Base-by-base conservation (phyloP, 2,797 vertebrate species). In the Macroramphosus scolopax region DNA sequence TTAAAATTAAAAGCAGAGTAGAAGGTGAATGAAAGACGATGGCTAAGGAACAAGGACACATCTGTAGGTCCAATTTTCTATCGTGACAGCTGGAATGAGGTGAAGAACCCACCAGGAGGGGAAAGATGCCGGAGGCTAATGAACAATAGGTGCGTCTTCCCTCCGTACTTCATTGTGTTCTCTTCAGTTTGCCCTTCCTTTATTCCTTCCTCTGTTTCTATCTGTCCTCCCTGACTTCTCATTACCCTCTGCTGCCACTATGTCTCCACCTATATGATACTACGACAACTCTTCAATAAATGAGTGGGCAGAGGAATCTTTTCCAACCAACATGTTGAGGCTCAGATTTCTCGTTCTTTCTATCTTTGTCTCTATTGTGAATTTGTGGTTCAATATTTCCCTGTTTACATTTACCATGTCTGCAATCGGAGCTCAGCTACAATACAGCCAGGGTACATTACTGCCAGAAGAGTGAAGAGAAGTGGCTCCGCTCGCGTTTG, bases 31-130 rank as follows among this genome's bases (percentile, higher is more conserved):
- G 18, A 17, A 59, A 40, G 39, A 31, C 44, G 29, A 18, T 10
- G 30, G 25, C n/a, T 2, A 17, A 49, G 40, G 15, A 39, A 22
- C 20, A 22, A 22, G 70, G 67, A 71, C 77, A 68, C 65, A 63
- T 75, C 65, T 76, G 64, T 44, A 40, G 51, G 67, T 68, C 63
- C 76, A 80, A 73, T 81, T 77, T 82, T 78, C 61, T 56, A 1
- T 63, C 3, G 18, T 77, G 80, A 82, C 81, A 82, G 68, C 50
- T 43, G 49, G 60, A 77, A 82, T 72, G 58, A 80, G 67, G 73
- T 58, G 67, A 76, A 77, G 65, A 75, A 78, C 75, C 69, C 66
- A 68, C 63, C 69, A 41, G 62, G 57, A 78, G 61, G 35, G 26
- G 31, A 55, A 61, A 50, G 54, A 59, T 60, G 63, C 64, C 70